A percentile compares a stretch with the other conserved stretches of the same genome.
phyloP scores from a whole-genome alignment of 2,797 vertebrate species.

The Sparus aurata region DNA sequence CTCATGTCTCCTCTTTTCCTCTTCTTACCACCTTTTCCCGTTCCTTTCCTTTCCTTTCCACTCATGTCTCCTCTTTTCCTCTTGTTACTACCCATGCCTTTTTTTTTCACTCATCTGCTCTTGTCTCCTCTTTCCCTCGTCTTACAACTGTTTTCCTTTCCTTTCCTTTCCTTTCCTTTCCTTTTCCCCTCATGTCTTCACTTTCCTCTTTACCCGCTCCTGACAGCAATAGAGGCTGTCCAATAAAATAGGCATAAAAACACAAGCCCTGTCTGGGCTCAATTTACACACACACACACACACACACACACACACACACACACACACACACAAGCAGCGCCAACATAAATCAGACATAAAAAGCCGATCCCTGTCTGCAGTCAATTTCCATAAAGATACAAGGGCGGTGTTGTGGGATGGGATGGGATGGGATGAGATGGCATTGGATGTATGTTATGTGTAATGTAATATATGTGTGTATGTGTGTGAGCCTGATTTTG shows the following conservation, averaged over 20 bases:
- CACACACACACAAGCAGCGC: conserved; percentile 13
- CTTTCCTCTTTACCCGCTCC: conserved; percentile 36
- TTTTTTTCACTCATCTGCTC: background rate
- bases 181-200: conserved; percentile 6
- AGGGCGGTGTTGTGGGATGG: conserved; percentile 55
- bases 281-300: conserved; percentile 55
- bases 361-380: conserved; percentile 78
- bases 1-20: too few species aligned
- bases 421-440: conserved; percentile 61
- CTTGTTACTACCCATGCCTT: background rate
- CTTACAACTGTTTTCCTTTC: background rate
- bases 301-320: conserved; percentile 40
- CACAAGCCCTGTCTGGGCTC: conserved; percentile 72
- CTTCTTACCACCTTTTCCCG: too few species aligned
- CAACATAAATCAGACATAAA: conserved; percentile 78
- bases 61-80: background rate
- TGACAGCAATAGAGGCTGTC: conserved; percentile 75
- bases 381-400: conserved; percentile 84
- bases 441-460: conserved; percentile 63
- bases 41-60: too few species aligned
- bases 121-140: background rate
- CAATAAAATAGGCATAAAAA: conserved; percentile 85
- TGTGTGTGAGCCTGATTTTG: conserved; percentile 40
- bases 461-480: conserved; percentile 54
- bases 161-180: background rate